Percentiles rank a stretch among this genome's conserved stretches.
phyloP scores from a whole-genome alignment of 64 coral and sea anemone genomes.

The Trachythela sp. region DNA sequence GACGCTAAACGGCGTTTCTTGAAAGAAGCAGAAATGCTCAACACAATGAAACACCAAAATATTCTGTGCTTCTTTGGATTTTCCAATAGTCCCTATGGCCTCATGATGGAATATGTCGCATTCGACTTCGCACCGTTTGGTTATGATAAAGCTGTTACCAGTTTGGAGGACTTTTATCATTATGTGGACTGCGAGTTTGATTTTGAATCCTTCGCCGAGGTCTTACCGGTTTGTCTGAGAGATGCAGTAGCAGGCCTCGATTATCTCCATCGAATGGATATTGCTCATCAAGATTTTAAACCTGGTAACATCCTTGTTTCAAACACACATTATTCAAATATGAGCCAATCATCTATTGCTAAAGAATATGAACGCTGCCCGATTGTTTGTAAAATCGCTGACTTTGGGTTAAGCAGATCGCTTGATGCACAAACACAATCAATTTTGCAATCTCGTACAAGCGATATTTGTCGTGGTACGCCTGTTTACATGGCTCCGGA shows the following conservation, averaged over 20 bases:
- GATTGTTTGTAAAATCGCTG: constrained; percentile 23
- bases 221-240: constrained; percentile 8
- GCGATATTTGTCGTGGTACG: constrained; percentile 31
- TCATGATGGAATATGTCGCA: constrained; percentile 38
- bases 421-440: background rate
- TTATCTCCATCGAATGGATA: background rate
- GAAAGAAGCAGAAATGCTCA: constrained; percentile 41
- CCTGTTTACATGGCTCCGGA: constrained; percentile 49
- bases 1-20: constrained; percentile 22
- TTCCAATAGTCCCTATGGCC: background rate
- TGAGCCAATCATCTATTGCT: background rate
- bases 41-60: background rate
- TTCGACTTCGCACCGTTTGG: constrained; percentile 5
- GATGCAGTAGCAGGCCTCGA: background rate
- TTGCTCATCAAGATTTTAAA: constrained; percentile 50
- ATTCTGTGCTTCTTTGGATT: background rate
- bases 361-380: background rate
- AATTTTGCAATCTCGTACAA: background rate
- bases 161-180: background rate
- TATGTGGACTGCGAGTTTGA: background rate
- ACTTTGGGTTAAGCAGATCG: constrained; percentile 39
- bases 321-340: constrained; percentile 38
- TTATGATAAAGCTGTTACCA: background rate
- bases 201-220: background rate
- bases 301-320: constrained; percentile 33